Base-by-base conservation (phyloP, 2,888 invertebrate species). In the Rhabditoides inermis region DNA sequence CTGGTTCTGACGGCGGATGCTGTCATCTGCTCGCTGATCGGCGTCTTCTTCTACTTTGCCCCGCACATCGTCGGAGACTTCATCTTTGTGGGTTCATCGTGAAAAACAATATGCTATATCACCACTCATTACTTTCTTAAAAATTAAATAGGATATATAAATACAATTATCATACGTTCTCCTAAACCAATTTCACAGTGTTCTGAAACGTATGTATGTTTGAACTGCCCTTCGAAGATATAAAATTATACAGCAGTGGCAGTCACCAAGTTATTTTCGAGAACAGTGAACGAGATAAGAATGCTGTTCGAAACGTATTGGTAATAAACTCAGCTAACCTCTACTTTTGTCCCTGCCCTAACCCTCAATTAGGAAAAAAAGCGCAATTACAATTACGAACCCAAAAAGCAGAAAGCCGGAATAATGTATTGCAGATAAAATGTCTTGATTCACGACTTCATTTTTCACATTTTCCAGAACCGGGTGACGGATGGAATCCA, bases 401-500 rank as follows among this genome's bases (percentile, higher is more conserved):
- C 15, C n/a, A 36, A n/a, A n/a, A 7, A 20, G n/a, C 15, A 20
- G 20, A 7, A 39, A n/a, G n/a, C 6, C 10, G 20, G 6, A 39
- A 39, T 6, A 39, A 6, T 39, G 15, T 7, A 18, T 7, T 7
- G 6, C 15, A 20, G 15, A 18, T 12, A 12, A 39, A 12, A 7
- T 6, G 39, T 6, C 15, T 39, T 12, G 20, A 12, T n/a, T 23
- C 3, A 7, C 3, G 18, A 12, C 4, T 5, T 37, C n/a, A n/a
- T n/a, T n/a, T n/a, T n/a, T n/a, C n/a, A n/a, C n/a, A n/a, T 30
- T 2, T 60, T 66, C 40, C 42, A 72, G 71, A 61, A 65, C 49
- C 53, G 45, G 49, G 51, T 52, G 27, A 70, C 72, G 1, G 75
- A 75, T 57, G 75, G 75, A 7, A 71, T 75, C 12, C 76, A 76